Conservation (phyloP, 2,888 invertebrate genomes). For the Mechanitis messenoides region DNA sequence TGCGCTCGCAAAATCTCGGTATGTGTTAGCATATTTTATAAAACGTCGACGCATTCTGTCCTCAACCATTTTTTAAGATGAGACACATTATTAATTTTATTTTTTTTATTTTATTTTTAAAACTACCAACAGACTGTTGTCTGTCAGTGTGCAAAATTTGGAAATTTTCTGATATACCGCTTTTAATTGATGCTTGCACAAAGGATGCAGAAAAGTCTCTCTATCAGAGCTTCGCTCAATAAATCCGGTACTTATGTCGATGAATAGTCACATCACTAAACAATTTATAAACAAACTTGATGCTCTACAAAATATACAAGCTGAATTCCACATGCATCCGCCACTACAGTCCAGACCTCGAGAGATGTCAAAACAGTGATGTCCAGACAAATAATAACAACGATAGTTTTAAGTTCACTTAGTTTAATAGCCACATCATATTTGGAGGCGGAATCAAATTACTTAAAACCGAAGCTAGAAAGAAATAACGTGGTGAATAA, state of each 20-base stretch:
- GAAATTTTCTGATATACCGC: no score
- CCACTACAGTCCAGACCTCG: slow-evolving; percentile 30
- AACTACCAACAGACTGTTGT: no score
- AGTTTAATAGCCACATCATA: slow-evolving; percentile 30
- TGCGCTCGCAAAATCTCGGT: no score
- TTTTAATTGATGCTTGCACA: no score
- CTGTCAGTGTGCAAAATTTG: no score
- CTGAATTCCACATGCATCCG: slow-evolving; percentile 32
- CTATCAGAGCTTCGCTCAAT: no score
- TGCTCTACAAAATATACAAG: slow-evolving; percentile 40
- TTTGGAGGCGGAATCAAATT: slow-evolving; percentile 39
- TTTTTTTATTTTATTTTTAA: no score
- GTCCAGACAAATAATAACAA: slow-evolving; percentile 38
- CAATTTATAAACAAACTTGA: slow-evolving; percentile 49
- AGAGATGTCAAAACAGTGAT: slow-evolving; percentile 40
- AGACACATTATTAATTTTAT: no score
- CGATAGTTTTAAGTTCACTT: slow-evolving; percentile 37
- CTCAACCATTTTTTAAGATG: no score
- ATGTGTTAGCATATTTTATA: no score
- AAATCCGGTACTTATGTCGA: neutral
- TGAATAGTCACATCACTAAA: slow-evolving; percentile 20
- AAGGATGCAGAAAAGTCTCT: no score
- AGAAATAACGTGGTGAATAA: slow-evolving; percentile 58
- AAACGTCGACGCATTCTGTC: no score
- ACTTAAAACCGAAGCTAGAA: slow-evolving; percentile 44